These are phyloP conservation scores for Scomber japonicus DNA, from an alignment of 2,113 vertebrate species.

Conservation along the genomic window DNA sequence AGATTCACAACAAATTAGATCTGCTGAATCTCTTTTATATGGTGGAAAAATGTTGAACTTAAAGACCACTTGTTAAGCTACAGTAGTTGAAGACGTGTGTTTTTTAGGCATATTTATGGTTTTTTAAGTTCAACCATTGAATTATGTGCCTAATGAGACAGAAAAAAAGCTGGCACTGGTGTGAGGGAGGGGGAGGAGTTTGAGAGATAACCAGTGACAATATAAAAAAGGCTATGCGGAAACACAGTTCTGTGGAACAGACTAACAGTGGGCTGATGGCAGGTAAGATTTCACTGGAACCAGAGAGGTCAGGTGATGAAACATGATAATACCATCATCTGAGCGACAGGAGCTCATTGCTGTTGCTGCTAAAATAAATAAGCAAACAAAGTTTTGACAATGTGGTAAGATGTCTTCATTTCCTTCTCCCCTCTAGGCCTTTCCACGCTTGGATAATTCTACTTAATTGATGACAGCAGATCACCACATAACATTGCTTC, in stretches of 20 bases:
- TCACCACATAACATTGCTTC: not conserved
- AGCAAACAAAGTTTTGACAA: not conserved
- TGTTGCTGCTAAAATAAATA: conserved; percentile 18
- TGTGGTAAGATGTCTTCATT: not conserved
- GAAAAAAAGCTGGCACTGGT: not conserved
- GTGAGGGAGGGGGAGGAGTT: not conserved
- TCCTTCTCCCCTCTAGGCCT: not conserved
- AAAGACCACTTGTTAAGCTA: not conserved
- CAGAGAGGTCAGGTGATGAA: not conserved
- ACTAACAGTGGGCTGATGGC: not conserved
- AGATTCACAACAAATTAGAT: not conserved
- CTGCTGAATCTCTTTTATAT: not conserved
- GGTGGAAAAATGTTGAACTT: not conserved
- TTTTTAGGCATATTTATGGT: not conserved
- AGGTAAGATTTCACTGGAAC: conserved; percentile 40
- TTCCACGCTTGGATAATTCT: too few species aligned
- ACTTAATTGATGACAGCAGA: not conserved
- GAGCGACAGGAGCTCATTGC: not conserved
- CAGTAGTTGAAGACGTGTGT: not conserved
- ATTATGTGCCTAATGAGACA: not conserved
- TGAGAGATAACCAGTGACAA: not conserved
- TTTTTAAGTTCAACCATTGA: not conserved
- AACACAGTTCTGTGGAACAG: conserved; percentile 36
- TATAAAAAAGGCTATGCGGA: not conserved
- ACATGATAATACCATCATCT: conserved; percentile 4